phyloP scores from a whole-genome alignment of 2,888 invertebrate genomes.

The Calephelis perditalis region DNA sequence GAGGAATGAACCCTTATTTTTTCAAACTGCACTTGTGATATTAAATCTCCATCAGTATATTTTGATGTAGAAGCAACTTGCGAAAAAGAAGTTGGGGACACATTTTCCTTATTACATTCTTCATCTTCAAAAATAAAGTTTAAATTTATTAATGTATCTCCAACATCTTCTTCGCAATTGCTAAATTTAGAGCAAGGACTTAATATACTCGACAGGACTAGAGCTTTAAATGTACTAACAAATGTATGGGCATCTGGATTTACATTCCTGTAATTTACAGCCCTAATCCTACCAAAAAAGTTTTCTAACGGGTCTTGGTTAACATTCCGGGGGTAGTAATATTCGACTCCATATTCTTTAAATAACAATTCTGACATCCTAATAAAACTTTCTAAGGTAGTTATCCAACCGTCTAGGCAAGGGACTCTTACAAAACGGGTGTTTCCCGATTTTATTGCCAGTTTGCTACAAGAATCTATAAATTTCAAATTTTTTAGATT shows the following conservation, averaged over 20 bases:
- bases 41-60: background rate
- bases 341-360: background rate
- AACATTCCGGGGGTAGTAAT: background rate
- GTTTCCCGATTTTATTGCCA: conserved; percentile 15
- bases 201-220: background rate
- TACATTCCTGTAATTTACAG: conserved; percentile 15
- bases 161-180: background rate
- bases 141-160: background rate
- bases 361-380: conserved; percentile 27
- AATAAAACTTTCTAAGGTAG: conserved; percentile 28
- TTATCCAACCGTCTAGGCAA: conserved; percentile 27
- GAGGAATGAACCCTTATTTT: background rate
- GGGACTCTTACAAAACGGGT: conserved; percentile 22
- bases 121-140: background rate
- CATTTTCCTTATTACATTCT: background rate
- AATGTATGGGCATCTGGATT: conserved; percentile 12
- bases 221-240: conserved; percentile 12
- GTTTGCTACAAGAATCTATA: conserved; percentile 19
- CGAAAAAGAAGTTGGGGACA: background rate
- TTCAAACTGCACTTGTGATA: background rate
- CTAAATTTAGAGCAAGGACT: background rate
- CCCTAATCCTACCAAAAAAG: conserved; percentile 18
- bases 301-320: conserved; percentile 18
- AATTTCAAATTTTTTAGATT: conserved; percentile 24
- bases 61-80: background rate